Evolutionary conservation across 2,797 vertebrate species (phyloP).

Genomic region (Taenioides sp.): DNA sequence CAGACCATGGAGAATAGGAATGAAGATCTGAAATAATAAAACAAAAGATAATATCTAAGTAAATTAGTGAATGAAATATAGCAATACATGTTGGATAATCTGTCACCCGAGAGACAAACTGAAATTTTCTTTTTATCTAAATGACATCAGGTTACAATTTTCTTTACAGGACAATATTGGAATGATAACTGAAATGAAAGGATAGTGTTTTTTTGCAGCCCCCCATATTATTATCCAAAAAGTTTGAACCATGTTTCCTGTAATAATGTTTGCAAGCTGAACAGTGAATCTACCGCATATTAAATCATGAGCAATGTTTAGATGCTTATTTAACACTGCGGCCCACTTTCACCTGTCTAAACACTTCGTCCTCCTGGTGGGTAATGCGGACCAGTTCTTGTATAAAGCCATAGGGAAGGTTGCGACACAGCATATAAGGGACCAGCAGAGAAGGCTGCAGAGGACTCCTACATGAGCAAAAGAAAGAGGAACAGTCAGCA

Average conservation of each 20-base stretch:
- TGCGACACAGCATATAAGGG: slow-evolving; percentile 98
- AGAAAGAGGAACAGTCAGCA: slow-evolving; percentile 22
- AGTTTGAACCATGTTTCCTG: not conserved
- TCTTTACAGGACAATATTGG: not conserved
- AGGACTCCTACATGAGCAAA: slow-evolving; percentile 77
- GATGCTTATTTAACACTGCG: not conserved
- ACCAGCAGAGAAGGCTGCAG: slow-evolving; percentile 94
- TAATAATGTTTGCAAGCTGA: not conserved
- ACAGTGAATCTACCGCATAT: not conserved
- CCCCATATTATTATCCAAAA: not conserved
- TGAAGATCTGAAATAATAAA: slow-evolving; percentile 85
- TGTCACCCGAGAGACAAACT: not conserved
- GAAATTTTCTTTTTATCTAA: too few relatives aligned
- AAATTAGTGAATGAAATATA: not conserved
- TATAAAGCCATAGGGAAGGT: slow-evolving; percentile 97
- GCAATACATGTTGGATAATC: not conserved
- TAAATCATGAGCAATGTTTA: not conserved
- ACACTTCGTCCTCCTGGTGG: slow-evolving; percentile 93
- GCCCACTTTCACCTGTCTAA: slow-evolving; percentile 83
- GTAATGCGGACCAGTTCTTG: slow-evolving; percentile 95
- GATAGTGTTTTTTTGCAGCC: not conserved
- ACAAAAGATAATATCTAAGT: not conserved
- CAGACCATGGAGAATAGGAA: slow-evolving; percentile 94
- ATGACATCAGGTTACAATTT: not conserved
- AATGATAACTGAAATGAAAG: not conserved